These are phyloP conservation scores for Graptemys geographica DNA, from an alignment of 2,797 vertebrate species.

Conservation along the genomic window DNA sequence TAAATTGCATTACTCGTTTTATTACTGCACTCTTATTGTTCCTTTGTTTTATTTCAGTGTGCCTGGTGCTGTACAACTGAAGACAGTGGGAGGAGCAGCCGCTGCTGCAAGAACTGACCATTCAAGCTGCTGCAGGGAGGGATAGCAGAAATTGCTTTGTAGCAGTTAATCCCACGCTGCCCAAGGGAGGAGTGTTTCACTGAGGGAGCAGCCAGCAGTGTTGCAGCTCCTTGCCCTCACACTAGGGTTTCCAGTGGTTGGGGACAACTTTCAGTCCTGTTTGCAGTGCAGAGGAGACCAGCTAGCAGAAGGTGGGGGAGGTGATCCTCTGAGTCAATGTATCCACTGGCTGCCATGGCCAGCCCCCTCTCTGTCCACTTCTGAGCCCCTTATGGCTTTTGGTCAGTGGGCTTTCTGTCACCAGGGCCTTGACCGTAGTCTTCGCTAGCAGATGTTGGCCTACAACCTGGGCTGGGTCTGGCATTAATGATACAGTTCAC, in stretches of 20 bases:
- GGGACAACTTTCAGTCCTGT: neutral
- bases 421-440: neutral
- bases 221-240: neutral
- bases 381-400: constrained; percentile 3
- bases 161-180: constrained; percentile 39
- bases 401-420: neutral
- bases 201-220: constrained; percentile 33
- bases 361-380: neutral
- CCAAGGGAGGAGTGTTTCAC: constrained; percentile 54
- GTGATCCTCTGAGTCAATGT: neutral
- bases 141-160: constrained; percentile 40
- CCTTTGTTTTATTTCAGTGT: neutral
- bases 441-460: rapidly evolving
- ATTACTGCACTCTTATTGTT: constrained; percentile 54
- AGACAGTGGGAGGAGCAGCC: constrained; percentile 41
- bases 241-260: constrained; percentile 45
- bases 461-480: neutral
- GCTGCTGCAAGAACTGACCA: constrained; percentile 40
- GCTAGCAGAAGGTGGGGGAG: neutral
- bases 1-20: constrained; percentile 68
- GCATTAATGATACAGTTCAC: neutral
- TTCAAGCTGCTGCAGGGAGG: constrained; percentile 40
- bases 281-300: neutral
- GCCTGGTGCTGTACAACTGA: neutral
- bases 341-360: neutral